phyloP scores from a whole-genome alignment of 2,113 vertebrate species.

The Sialia sialis region DNA sequence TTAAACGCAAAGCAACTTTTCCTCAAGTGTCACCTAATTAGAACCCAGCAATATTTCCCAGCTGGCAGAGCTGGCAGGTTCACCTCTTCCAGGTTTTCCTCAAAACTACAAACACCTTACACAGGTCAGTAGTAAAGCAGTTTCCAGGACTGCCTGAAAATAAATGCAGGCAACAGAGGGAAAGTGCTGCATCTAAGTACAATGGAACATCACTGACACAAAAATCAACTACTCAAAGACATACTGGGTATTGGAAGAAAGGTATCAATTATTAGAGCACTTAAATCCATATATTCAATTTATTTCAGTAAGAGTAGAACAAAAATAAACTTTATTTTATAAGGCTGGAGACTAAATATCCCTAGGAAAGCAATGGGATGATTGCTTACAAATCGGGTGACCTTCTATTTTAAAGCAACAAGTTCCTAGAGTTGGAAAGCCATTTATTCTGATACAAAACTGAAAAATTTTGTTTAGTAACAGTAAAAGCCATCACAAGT shows the following conservation, averaged over 20 bases:
- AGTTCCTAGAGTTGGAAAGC: neutral
- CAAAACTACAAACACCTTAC: neutral
- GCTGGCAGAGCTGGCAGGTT: neutral
- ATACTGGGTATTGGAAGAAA: neutral
- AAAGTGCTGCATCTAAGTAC: neutral
- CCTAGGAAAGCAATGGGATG: neutral
- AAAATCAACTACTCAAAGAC: neutral
- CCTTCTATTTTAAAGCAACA: neutral
- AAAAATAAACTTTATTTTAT: neutral
- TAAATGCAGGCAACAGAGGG: neutral
- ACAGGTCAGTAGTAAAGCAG: neutral
- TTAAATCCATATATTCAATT: neutral
- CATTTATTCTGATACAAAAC: neutral
- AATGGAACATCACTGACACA: neutral
- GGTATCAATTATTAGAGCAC: neutral
- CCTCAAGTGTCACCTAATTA: neutral
- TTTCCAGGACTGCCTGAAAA: neutral
- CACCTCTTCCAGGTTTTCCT: neutral
- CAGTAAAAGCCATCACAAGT: neutral
- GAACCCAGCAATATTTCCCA: neutral
- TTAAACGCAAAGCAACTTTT: neutral
- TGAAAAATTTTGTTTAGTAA: neutral
- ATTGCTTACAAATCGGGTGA: neutral
- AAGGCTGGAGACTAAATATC: neutral
- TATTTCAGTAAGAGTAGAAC: neutral